Evolutionary conservation across 1,140 invertebrate genomes (phyloP), one percentile per base, ranked within the genome.

Genomic region (Leptinotarsa undecemlineata): DNA sequence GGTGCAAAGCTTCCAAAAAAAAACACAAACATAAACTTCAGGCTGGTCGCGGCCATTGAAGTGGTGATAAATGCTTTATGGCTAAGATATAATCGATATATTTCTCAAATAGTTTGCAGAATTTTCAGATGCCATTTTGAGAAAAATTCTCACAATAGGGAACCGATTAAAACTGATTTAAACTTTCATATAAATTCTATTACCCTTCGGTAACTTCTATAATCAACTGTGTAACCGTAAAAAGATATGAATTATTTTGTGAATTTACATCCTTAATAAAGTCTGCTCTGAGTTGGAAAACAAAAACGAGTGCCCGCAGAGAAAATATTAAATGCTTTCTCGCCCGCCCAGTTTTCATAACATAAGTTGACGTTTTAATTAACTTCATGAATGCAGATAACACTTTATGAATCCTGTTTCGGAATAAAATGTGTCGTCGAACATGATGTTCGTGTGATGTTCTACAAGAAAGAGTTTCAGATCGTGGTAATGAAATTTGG

Each of bases 371-470:
- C 69, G 57, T 71, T 71, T 71, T 71, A 71, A 71, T 71, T 71
- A 71, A 62, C 69, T 71, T 71, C 69, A 71, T 71, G 69, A 71
- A 71, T 71, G 33, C 57, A 71, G 69, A 71, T 71, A 71, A 61
- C 69, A 71, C 69, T 71, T 71, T 62, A 71, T 71, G 69, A 71
- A 71, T 71, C 57, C 23, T 48, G 17, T 71, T 61, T 57, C 26
- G 21, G 61, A 26, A 71, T 62, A 71, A 71, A 71, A 71, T 20
- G 60, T 71, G 69, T 71, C 69, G 69, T 61, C 51, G 20, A 61
- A 48, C 48, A 71, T 23, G n/a, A 60, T 71, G 69, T 71, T 71
- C 57, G 14, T 15, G 21, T 71, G 23, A 68, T 42, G 66, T 42
- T 68, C 42, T 68, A 68, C 23, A 68, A 47, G 23, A 19, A 13